phyloP scores from a whole-genome alignment of 2,113 vertebrate species.

The Nycticryphes semicollaris region DNA sequence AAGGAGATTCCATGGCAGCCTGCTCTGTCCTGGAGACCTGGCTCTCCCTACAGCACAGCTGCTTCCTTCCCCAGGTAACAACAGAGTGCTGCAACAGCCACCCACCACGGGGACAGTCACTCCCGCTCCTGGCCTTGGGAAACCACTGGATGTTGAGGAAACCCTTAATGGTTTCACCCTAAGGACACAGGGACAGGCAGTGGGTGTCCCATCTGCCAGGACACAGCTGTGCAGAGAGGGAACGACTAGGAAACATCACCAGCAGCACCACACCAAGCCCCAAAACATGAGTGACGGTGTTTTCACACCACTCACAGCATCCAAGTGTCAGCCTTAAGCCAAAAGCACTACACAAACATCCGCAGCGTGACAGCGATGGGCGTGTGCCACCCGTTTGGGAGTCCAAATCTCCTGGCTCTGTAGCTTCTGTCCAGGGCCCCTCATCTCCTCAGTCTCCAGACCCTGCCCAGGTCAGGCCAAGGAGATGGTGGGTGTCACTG shows the following conservation, averaged over 20 bases:
- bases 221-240: no score
- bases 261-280: not conserved
- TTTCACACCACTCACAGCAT: no score
- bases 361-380: rapidly evolving
- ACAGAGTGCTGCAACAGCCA: not conserved
- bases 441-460: not conserved
- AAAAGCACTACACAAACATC: not conserved
- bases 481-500: not conserved
- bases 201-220: not conserved
- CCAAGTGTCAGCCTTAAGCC: no score
- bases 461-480: not conserved
- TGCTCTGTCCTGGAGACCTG: not conserved
- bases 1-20: not conserved
- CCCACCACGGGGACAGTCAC: not conserved
- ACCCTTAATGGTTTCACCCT: not conserved
- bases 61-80: no score
- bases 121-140: not conserved
- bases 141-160: not conserved
- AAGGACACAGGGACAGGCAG: not conserved
- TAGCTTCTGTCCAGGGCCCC: not conserved
- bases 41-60: not conserved
- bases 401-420: not conserved
- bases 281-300: rapidly evolving
- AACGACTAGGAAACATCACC: not conserved
- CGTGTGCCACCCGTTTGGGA: no score